Percentiles rank a stretch among this genome's conserved stretches.
Evolutionary conservation across 2,113 vertebrate genomes (phyloP).

Genomic region (Caranx melampygus): DNA sequence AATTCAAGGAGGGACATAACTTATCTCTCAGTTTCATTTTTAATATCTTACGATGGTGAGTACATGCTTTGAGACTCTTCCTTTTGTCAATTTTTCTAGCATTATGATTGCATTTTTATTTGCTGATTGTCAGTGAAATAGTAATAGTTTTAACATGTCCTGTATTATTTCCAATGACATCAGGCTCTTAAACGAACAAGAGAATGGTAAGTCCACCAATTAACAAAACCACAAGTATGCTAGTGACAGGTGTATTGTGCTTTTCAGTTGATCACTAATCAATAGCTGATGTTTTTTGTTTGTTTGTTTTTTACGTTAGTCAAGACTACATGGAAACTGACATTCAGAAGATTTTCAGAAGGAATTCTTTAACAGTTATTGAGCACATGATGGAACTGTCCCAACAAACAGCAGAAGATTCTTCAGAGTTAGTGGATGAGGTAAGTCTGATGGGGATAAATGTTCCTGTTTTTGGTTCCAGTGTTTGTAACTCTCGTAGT

Average conservation of each 20-base stretch:
- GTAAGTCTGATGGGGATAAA: conserved; percentile 14
- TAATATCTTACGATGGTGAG: conserved; percentile 7
- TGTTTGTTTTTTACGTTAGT: conserved; percentile 3
- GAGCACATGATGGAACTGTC: rapidly evolving
- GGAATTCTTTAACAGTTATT: conserved; percentile 4
- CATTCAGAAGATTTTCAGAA: rapidly evolving
- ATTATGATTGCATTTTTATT: too few species aligned
- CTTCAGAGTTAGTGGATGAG: conserved; percentile 34
- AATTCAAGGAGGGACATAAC: background rate
- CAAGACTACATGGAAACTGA: rapidly evolving
- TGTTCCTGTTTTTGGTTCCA: too few species aligned
- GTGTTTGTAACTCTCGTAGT: too few species aligned
- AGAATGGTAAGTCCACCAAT: background rate
- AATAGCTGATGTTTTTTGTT: background rate
- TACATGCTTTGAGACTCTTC: background rate
- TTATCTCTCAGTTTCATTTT: conserved; percentile 5
- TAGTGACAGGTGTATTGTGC: background rate
- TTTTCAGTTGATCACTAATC: background rate
- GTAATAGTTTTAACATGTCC: background rate
- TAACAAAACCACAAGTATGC: background rate
- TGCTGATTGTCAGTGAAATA: too few species aligned
- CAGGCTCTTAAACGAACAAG: background rate
- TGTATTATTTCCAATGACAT: background rate
- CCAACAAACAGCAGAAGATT: rapidly evolving
- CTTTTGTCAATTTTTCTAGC: too few species aligned